Percentiles rank a stretch among this genome's conserved stretches.
These are phyloP conservation scores for Folsomia candida DNA, from an alignment of 2,888 invertebrate species.

Conservation along the genomic window DNA sequence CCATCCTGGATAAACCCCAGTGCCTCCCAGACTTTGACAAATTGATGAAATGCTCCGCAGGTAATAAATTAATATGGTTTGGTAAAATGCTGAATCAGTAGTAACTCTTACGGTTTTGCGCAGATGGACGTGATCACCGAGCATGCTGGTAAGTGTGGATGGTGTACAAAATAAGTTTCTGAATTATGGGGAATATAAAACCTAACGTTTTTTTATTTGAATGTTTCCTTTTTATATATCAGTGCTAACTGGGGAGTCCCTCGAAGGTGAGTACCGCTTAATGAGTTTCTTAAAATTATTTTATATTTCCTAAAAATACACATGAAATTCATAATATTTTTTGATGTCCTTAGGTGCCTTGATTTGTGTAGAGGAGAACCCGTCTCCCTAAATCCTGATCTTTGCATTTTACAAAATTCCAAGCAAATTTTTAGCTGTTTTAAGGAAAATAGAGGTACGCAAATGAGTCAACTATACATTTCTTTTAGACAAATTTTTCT, in stretches of 20 bases:
- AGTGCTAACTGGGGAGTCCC: constrained; percentile 76
- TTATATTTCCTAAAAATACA: too few species aligned
- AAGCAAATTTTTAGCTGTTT: constrained; percentile 76
- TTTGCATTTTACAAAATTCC: constrained; percentile 71
- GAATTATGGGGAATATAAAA: too few species aligned
- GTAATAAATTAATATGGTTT: constrained; percentile 54
- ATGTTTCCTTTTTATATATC: too few species aligned
- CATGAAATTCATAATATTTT: too few species aligned
- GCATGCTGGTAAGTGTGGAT: too few species aligned
- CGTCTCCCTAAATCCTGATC: constrained; percentile 62
- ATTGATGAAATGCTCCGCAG: constrained; percentile 79
- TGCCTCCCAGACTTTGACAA: constrained; percentile 81
- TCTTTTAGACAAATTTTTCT: neutral
- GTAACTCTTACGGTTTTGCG: constrained; percentile 12
- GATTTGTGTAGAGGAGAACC: constrained; percentile 81
- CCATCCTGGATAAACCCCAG: constrained; percentile 74
- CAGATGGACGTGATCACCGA: constrained; percentile 70
- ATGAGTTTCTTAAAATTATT: too few species aligned
- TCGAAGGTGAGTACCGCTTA: too few species aligned
- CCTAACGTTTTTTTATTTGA: too few species aligned
- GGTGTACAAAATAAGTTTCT: too few species aligned
- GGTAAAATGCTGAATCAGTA: neutral
- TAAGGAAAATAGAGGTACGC: constrained; percentile 69
- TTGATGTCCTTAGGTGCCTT: constrained; percentile 62
- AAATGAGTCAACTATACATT: too few species aligned